Base-by-base conservation (phyloP, 2,888 invertebrate species). In the Idaea straminata region DNA sequence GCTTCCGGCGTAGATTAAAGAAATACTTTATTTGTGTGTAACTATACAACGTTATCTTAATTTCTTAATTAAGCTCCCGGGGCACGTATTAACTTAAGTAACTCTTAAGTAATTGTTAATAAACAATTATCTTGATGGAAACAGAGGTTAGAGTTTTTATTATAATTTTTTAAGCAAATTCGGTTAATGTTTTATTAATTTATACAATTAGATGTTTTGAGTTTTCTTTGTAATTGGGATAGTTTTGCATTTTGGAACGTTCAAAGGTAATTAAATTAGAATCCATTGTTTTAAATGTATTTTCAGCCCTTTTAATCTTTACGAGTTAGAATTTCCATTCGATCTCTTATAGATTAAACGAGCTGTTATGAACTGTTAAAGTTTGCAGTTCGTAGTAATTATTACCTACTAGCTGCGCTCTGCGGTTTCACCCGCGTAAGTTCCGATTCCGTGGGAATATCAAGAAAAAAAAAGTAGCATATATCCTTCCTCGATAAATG, bases 1-100 rank as follows among this genome's bases (percentile, higher is more conserved):
- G 83, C 80, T 89, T 91, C 90, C 89, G 88, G 86, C 70, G 79
- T 85, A 87, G 88, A 88, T 89, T 86, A 86, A 81, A 80, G 47
- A 84, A 86, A 83, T 82, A 81, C 79, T 86, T 86, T 86, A 85
- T 89, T 85, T 86, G 85, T 85, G 84, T 85, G 83, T 84, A 79
- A 5, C 47, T 47, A 59, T 80, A 75, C 74, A 57, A 64, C 72
- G 76, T 85, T 90, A 91, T 92, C 90, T 89, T 88, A 86, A 89
- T 88, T 89, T 87, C 88, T 89, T 89, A 90, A 91, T 91, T 89
- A 91, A 87, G 75, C 74, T 47, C 74, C 80, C 72, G 71, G 72
- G 74, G 77, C 77, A 75, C 74, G 79, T 72, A 72, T 75, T 75
- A 74, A 79, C 80, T 81, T 80, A 78, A 80, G 78, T 77, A 71